phyloP scores from a whole-genome alignment of 1,140 invertebrate genomes.

The Calliphora vicina region DNA sequence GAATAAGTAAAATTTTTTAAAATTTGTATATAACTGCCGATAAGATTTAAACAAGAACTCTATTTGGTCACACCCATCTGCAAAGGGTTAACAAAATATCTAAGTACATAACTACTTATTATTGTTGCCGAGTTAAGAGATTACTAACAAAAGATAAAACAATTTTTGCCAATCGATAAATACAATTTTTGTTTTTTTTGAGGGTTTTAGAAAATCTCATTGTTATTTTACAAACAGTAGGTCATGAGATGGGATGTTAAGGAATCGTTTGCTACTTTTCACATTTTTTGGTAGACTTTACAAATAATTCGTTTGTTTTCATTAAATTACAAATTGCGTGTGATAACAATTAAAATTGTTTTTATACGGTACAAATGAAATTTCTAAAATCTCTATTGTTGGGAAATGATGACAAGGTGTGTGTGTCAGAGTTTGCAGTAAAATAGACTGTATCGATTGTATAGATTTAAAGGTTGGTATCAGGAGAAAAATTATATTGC shows the following conservation, averaged over 20 bases:
- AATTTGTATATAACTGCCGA: too few species aligned
- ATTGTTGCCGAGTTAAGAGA: neutral
- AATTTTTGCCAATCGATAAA: constrained; percentile 15
- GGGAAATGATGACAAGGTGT: neutral
- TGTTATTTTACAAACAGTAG: neutral
- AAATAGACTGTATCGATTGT: too few species aligned
- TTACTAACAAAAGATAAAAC: neutral
- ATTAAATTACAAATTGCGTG: constrained; percentile 62
- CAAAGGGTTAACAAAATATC: too few species aligned
- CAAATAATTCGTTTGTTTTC: constrained; percentile 61
- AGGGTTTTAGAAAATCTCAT: neutral
- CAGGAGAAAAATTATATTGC: neutral
- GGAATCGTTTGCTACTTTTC: too few species aligned
- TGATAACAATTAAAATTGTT: constrained; percentile 53
- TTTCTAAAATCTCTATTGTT: neutral
- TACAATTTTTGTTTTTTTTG: neutral
- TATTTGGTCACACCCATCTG: too few species aligned
- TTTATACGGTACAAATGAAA: neutral
- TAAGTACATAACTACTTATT: too few species aligned
- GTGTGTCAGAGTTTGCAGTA: neutral
- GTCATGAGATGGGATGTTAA: neutral
- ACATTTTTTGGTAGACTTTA: neutral
- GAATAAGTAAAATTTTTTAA: too few species aligned
- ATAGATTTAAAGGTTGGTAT: neutral
- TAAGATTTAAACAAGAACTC: too few species aligned